Base-by-base conservation (phyloP, 1,140 invertebrate genomes). In the Heliothis subflexa region DNA sequence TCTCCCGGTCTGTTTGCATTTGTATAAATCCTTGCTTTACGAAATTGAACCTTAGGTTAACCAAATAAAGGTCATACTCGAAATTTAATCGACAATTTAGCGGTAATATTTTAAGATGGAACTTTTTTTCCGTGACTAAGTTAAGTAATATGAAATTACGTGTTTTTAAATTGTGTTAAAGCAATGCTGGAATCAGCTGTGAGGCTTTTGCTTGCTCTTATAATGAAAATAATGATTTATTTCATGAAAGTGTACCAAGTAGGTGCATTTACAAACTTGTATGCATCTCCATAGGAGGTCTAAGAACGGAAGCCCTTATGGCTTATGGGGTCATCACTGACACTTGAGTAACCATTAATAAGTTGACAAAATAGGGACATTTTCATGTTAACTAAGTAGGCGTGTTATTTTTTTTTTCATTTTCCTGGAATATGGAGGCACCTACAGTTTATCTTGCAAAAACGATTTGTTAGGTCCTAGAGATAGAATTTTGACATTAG, bases 1-100 rank as follows among this genome's bases (percentile, higher is more conserved):
- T 84, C 85, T 86, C 85, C 83, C 85, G 83, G 83, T 79, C 75
- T 70, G 81, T 71, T 68, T 54, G 55, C 61, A 72, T 70, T 33
- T 52, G 45, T 73, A 80, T 71, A 66, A 7, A 28, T 64, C 45
- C 14, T 62, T 64, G 57, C 21, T 52, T 33, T n/a, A 14, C 28
- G 14, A 75, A 54, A 50, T 55, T 74, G 4, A 45, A 74, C 71
- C 71, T 57, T 74, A 74, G 0, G 1, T 7, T 7, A 14, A n/a
- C 47, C 13, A 0, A 0, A 0, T 40, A 55, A 66, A 70, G 33
- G n/a, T 70, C 2, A 21, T 47, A 54, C 1, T 70, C 55, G 28
- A 11, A 45, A 18, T 45, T 40, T 1, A 14, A 11, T 14, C 49
- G 7, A 28, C 14, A 57, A 14, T 68, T 50, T 40, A 62, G 59